Conservation (phyloP, 2,888 invertebrate species). For the Cephus sareptanus region DNA sequence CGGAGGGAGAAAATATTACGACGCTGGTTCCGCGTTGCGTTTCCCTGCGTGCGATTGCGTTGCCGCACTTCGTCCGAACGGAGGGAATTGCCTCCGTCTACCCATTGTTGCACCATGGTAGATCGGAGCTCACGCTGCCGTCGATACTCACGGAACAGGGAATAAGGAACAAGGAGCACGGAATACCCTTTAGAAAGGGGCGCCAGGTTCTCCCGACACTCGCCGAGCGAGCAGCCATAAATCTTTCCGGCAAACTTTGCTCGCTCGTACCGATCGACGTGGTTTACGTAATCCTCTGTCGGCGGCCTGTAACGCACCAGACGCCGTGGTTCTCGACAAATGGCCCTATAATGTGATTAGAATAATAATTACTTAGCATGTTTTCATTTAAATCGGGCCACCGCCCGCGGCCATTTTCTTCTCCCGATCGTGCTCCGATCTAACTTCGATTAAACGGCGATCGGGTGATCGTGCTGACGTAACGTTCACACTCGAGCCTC, state of each 20-base stretch:
- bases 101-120: too few species aligned
- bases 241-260: background rate
- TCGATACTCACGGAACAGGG: background rate
- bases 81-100: too few species aligned
- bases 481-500: background rate
- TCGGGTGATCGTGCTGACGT: background rate
- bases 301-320: slow-evolving; percentile 20
- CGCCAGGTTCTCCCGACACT: background rate
- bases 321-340: slow-evolving; percentile 44
- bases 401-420: slow-evolving; percentile 11
- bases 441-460: background rate
- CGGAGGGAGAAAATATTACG: slow-evolving; percentile 48
- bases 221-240: background rate
- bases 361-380: slow-evolving; percentile 51
- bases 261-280: background rate
- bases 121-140: background rate
- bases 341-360: slow-evolving; percentile 56
- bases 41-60: too few species aligned
- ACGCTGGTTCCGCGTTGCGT: background rate
- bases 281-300: slow-evolving; percentile 6
- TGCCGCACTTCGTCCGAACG: too few species aligned
- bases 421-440: background rate
- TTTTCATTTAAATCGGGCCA: slow-evolving; percentile 35
- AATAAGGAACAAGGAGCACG: background rate
- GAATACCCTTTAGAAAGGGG: background rate